These are phyloP conservation scores for Nycteola revayana DNA, from an alignment of 2,888 invertebrate species.

Conservation along the genomic window DNA sequence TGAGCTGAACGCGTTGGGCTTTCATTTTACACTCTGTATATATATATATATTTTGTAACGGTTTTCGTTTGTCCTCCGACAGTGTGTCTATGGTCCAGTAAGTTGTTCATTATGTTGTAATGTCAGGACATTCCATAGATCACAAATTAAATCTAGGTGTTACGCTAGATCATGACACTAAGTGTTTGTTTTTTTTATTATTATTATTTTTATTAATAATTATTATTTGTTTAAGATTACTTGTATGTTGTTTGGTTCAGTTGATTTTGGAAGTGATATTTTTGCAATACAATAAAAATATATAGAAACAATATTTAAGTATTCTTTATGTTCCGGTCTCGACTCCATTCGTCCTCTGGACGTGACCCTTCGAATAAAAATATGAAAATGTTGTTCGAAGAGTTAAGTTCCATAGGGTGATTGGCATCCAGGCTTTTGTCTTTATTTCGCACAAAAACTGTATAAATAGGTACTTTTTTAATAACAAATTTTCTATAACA, in stretches of 20 bases:
- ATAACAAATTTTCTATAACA: too few relatives aligned
- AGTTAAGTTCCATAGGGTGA: not conserved
- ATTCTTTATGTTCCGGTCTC: too few relatives aligned
- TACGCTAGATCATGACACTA: constrained; percentile 57
- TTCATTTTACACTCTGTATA: too few relatives aligned
- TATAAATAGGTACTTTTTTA: too few relatives aligned
- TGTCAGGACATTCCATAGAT: constrained; percentile 65
- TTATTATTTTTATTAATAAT: constrained; percentile 17
- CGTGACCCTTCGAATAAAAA: too few relatives aligned
- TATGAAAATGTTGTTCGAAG: too few relatives aligned
- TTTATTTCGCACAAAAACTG: too few relatives aligned
- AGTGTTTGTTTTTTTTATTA: constrained; percentile 47
- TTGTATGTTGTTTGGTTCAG: constrained; percentile 17
- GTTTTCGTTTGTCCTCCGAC: too few relatives aligned
- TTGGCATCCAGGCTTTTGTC: too few relatives aligned
- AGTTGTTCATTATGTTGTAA: constrained; percentile 15
- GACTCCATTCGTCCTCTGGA: too few relatives aligned
- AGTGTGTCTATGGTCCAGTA: not conserved
- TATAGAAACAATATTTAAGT: constrained; percentile 20
- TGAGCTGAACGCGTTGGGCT: too few relatives aligned
- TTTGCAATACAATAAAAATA: not conserved
- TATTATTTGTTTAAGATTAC: constrained; percentile 39
- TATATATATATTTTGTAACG: too few relatives aligned
- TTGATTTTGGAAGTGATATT: constrained; percentile 31
- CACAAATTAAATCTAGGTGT: constrained; percentile 48